Base-by-base conservation (phyloP, 2,888 invertebrate genomes). In the Piscicola geometra region DNA sequence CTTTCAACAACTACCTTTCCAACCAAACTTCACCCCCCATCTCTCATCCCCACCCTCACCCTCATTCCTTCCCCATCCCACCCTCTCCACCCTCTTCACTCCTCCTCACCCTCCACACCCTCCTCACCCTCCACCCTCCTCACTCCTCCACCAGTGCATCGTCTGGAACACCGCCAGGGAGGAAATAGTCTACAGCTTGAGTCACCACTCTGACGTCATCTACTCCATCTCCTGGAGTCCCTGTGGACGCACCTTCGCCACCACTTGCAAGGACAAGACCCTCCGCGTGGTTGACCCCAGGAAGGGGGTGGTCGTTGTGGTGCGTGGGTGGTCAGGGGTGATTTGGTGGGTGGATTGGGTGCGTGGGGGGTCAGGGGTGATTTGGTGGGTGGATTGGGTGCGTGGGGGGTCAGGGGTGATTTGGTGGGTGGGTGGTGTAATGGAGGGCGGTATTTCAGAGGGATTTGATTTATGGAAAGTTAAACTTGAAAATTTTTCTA, bases 161-260 rank as follows among this genome's bases (percentile, higher is more conserved):
- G 90, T 94, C 82, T 94, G 94, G 94, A 93, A 94, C 87, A 92
- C 93, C 77, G 93, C 93, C 77, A 93, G 92, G 18, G 82, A 94
- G 91, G 86, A 86, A 86, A 91, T 93, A 52, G 88, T 93, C 68
- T 88, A 90, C n/a, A 90, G 91, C 81, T 90, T 97, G 82, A 91
- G 92, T 86, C 91, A 91, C 82, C 96, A 96, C 87, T 92, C 92
- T 0, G 96, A 97, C 86, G 91, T 94, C 80, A 92, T 98, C 76
- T 95, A 94, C 87, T 94, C 94, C 78, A 93, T 95, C 56, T 93
- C 94, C 84, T 98, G 95, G 90, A 96, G 94, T 86, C 92, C 93
- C 91, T 94, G 94, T 83, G 97, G 97, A 80, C 92, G 93, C 77
- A 91, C 94, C 84, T 89, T 98, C 81, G 90, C 95, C 72, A 96